Conservation (phyloP, 1,140 invertebrate species). For the Paramacrobiotus metropolitanus region DNA sequence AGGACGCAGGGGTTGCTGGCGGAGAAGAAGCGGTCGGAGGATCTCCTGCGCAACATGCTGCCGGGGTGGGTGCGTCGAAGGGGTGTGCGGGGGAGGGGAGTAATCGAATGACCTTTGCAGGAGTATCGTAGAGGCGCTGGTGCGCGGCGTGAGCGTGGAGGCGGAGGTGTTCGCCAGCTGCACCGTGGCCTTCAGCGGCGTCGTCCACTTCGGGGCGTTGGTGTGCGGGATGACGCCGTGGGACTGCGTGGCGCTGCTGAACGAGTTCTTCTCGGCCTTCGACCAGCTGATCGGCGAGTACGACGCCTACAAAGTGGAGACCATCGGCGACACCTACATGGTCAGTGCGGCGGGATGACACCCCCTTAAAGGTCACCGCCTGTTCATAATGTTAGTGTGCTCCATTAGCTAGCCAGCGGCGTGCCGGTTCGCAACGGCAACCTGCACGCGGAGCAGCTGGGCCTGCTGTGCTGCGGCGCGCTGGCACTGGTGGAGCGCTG, state of each 20-base stretch:
- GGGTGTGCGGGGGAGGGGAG: too few species aligned
- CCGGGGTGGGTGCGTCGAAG: not conserved
- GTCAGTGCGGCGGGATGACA: too few species aligned
- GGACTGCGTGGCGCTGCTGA: constrained; percentile 47
- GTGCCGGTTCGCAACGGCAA: too few species aligned
- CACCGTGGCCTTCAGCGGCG: constrained; percentile 77
- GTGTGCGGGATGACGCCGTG: constrained; percentile 33
- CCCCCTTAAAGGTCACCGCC: too few species aligned
- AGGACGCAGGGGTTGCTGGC: constrained; percentile 26
- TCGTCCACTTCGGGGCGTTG: constrained; percentile 72
- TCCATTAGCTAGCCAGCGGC: too few species aligned
- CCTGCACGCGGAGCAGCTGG: too few species aligned
- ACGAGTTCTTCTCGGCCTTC: constrained; percentile 50
- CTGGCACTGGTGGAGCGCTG: too few species aligned
- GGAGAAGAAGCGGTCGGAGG: constrained; percentile 1
- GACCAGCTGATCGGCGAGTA: constrained; percentile 60
- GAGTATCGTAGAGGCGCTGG: not conserved
- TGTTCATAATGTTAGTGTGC: too few species aligned
- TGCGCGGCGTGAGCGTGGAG: constrained; percentile 30
- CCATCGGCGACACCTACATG: constrained; percentile 31
- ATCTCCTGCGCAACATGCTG: constrained; percentile 1
- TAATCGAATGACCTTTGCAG: too few species aligned
- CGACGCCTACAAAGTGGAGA: constrained; percentile 62
- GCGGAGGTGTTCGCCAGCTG: constrained; percentile 59
- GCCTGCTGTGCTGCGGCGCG: too few species aligned